These are phyloP conservation scores for Pyrocephalus nanus DNA, from an alignment of 2,797 vertebrate species.

Conservation along the genomic window DNA sequence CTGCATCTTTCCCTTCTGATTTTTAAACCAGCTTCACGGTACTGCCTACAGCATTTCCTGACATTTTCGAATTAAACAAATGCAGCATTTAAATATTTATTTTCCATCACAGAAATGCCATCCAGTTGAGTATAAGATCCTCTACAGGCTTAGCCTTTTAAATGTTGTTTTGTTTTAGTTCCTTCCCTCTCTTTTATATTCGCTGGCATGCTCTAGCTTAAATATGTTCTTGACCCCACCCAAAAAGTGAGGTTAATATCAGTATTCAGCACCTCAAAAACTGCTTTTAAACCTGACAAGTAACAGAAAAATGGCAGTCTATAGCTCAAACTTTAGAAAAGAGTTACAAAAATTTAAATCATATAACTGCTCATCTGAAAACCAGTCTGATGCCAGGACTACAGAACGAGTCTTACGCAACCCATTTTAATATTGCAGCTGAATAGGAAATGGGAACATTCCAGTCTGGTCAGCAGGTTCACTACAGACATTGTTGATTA, in stretches of 20 bases:
- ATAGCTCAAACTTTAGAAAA: not conserved
- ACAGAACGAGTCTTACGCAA: not conserved
- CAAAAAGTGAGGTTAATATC: not conserved
- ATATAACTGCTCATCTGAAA: not conserved
- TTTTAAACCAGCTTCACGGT: not conserved
- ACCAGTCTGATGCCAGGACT: not conserved
- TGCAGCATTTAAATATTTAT: not conserved
- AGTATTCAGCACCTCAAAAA: not conserved
- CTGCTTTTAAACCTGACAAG: not conserved
- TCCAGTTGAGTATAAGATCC: not conserved
- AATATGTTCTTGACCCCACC: not conserved
- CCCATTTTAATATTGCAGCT: constrained; percentile 8
- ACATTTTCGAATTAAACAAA: not conserved
- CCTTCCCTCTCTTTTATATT: not conserved
- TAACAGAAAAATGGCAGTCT: not conserved
- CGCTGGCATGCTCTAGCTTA: not conserved
- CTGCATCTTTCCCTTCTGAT: not conserved
- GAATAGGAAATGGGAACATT: constrained; percentile 50
- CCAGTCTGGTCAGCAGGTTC: constrained; percentile 16
- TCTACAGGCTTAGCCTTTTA: not conserved
- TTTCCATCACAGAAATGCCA: not conserved
- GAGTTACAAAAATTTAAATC: not conserved
- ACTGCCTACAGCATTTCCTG: not conserved
- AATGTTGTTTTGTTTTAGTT: not conserved
- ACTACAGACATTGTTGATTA: not conserved